A percentile compares a stretch with the other conserved stretches of the same genome.
phyloP scores from a whole-genome alignment of 30 jellyfish, hydroid and myxozoan species.

The Aurelia aurita region DNA sequence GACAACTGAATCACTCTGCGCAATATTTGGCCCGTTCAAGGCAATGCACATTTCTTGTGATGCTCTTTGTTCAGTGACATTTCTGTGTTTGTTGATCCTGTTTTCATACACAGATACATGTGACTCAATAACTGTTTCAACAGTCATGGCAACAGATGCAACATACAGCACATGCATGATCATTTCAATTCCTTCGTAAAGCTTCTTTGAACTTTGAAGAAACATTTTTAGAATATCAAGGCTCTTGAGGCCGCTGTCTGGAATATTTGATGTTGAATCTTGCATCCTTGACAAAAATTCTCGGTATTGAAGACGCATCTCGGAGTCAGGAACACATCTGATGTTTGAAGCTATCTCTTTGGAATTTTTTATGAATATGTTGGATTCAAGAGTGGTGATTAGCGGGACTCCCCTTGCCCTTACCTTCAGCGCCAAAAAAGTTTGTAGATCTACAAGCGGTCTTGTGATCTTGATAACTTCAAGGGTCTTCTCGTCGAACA shows the following conservation, averaged over 20 bases:
- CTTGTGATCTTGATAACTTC: not conserved
- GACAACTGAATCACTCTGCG: conserved; percentile 18
- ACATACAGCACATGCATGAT: conserved; percentile 10
- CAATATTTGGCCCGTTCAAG: conserved; percentile 32
- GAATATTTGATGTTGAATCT: too few species aligned
- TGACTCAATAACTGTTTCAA: conserved; percentile 34
- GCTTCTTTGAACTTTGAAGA: conserved; percentile 16
- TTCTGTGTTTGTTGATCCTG: conserved; percentile 26
- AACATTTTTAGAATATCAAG: conserved; percentile 10
- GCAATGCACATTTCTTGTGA: conserved; percentile 27
- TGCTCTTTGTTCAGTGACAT: conserved; percentile 28
- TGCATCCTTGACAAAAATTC: too few species aligned
- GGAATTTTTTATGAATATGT: conserved; percentile 10
- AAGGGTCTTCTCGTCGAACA: not conserved
- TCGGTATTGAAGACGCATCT: too few species aligned
- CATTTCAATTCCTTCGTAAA: conserved; percentile 26
- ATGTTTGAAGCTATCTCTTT: not conserved
- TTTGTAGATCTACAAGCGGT: conserved; percentile 10
- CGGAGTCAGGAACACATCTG: too few species aligned
- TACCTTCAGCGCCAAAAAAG: conserved; percentile 7
- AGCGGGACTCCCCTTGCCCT: conserved; percentile 6
- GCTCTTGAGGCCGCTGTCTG: not conserved
- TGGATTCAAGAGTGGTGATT: conserved; percentile 15
- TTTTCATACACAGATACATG: conserved; percentile 24
- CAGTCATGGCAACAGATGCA: conserved; percentile 54